A percentile compares a stretch with the other conserved stretches of the same genome.
phyloP scores from a whole-genome alignment of 2,888 invertebrate species.

The Bombylius discolor region DNA sequence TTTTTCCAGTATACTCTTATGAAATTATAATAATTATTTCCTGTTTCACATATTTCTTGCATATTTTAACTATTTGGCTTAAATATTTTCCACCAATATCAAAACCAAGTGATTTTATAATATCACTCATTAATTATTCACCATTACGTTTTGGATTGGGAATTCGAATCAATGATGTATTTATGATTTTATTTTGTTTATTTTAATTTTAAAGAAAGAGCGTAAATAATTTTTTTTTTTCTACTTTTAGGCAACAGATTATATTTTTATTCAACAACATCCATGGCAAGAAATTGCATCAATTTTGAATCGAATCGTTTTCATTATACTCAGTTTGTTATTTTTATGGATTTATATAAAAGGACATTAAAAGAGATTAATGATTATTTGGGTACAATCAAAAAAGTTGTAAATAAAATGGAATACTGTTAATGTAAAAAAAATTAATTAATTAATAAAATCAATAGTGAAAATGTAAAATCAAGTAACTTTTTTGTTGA shows the following conservation, averaged over 20 bases:
- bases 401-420: too few species aligned
- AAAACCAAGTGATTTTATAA: slow-evolving; percentile 19
- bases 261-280: slow-evolving; percentile 21
- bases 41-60: slow-evolving; percentile 26
- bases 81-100: slow-evolving; percentile 26
- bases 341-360: slow-evolving; percentile 8
- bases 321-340: slow-evolving; percentile 18
- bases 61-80: slow-evolving; percentile 27
- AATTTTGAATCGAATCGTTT: slow-evolving; percentile 24
- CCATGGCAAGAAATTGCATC: slow-evolving; percentile 29
- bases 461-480: too few species aligned
- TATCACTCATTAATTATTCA: slow-evolving; percentile 20
- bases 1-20: slow-evolving; percentile 25
- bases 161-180: slow-evolving; percentile 24
- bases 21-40: slow-evolving; percentile 22
- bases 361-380: not conserved
- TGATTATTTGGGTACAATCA: too few species aligned
- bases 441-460: too few species aligned
- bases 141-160: slow-evolving; percentile 23
- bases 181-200: slow-evolving; percentile 1
- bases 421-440: too few species aligned
- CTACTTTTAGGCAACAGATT: slow-evolving; percentile 21
- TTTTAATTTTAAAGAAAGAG: not conserved
- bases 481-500: too few species aligned
- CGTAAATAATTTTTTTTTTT: not conserved